Conservation (phyloP, 2,888 invertebrate genomes). For the Pedicia rivosa region DNA sequence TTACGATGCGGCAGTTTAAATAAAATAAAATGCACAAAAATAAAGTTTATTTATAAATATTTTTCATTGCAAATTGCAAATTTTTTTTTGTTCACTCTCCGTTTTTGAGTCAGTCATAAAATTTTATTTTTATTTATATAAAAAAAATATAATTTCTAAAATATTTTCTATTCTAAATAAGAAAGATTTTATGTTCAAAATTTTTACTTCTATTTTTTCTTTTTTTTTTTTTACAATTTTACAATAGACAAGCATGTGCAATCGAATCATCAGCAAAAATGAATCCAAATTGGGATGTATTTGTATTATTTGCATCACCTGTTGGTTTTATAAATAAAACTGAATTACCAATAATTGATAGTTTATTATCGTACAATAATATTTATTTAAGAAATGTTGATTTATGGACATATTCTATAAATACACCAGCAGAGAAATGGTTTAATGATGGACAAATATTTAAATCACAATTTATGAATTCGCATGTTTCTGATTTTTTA, state of each 20-base stretch:
- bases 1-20: too few relatives aligned
- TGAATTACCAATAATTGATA: constrained; percentile 14
- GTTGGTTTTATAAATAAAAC: constrained; percentile 10
- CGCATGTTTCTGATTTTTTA: constrained; percentile 23
- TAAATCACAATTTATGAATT: constrained; percentile 17
- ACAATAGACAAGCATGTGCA: constrained; percentile 26
- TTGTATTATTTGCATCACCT: constrained; percentile 24
- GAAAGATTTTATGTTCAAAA: too few relatives aligned
- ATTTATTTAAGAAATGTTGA: constrained; percentile 23
- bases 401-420: constrained; percentile 22
- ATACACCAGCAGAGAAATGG: constrained; percentile 25
- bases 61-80: too few relatives aligned
- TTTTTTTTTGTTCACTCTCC: too few relatives aligned
- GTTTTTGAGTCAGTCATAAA: too few relatives aligned
- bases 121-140: too few relatives aligned
- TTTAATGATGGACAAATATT: constrained; percentile 20
- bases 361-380: constrained; percentile 21
- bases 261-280: constrained; percentile 27
- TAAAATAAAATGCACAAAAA: too few relatives aligned
- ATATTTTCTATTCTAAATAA: too few relatives aligned
- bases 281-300: constrained; percentile 25
- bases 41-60: too few relatives aligned
- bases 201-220: too few relatives aligned
- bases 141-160: too few relatives aligned
- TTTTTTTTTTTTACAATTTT: too few relatives aligned